Evolutionary conservation across 2,888 invertebrate genomes (phyloP).

Genomic region (Morinoia aosen): DNA sequence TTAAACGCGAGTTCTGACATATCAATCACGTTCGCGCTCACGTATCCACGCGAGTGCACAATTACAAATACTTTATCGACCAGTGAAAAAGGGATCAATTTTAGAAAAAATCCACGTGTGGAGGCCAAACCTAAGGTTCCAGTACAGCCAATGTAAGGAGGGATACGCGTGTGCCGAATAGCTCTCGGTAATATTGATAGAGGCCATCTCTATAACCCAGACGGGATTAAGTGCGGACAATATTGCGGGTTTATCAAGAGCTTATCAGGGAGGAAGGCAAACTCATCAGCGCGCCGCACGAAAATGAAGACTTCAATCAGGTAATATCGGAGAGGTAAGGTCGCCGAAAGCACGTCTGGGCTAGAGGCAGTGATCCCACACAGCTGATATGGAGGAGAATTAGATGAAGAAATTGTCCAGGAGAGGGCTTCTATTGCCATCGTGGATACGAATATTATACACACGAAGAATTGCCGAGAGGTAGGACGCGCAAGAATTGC

Average conservation of each 20-base stretch:
- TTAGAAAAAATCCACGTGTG: background rate
- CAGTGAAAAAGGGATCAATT: background rate
- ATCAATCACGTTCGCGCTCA: background rate
- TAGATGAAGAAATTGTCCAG: background rate
- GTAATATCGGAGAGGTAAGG: background rate
- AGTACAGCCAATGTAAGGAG: background rate
- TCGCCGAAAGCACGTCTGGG: background rate
- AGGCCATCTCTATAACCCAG: slow-evolving; percentile 12
- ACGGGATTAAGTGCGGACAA: background rate
- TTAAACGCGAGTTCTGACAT: background rate
- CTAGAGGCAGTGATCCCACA: background rate
- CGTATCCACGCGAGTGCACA: background rate
- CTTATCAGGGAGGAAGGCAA: slow-evolving; percentile 23
- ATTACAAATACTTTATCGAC: background rate
- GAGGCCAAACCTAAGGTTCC: background rate
- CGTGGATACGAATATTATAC: background rate
- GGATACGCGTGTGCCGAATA: background rate
- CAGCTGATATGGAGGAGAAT: background rate
- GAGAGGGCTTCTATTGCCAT: background rate
- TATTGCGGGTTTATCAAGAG: slow-evolving; percentile 5
- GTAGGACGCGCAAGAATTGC: background rate
- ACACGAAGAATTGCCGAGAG: background rate
- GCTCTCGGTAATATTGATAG: background rate
- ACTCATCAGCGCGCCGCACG: background rate
- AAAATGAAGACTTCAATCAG: background rate